phyloP scores from a whole-genome alignment of 2,113 vertebrate genomes.

The Heterocephalus glaber region DNA sequence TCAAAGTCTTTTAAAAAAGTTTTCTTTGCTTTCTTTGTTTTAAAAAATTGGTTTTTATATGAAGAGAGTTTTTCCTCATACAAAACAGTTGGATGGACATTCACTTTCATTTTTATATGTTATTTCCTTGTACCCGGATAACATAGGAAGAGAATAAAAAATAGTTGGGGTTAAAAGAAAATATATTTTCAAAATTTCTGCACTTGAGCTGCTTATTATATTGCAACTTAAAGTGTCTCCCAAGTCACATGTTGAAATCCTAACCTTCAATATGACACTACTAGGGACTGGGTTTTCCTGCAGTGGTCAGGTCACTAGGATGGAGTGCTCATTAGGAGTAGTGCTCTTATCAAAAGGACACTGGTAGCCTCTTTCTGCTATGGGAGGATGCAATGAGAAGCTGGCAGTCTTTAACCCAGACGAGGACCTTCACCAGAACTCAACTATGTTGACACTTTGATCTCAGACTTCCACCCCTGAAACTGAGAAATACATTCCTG shows the following conservation, averaged over 20 bases:
- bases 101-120: constrained; percentile 6
- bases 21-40: not conserved
- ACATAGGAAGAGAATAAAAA: not conserved
- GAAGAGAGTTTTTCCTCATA: not conserved
- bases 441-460: not conserved
- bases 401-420: not conserved
- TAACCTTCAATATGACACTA: not conserved
- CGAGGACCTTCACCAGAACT: not conserved
- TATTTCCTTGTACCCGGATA: constrained; percentile 3
- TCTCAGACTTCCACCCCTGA: not conserved
- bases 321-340: not conserved
- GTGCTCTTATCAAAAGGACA: not conserved
- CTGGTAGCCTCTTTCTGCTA: not conserved
- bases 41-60: not conserved
- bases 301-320: not conserved
- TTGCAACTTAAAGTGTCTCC: not conserved
- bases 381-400: not conserved
- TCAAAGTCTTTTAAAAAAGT: constrained; percentile 17
- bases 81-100: not conserved
- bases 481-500: not conserved
- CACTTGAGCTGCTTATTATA: not conserved
- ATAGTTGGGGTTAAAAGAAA: not conserved
- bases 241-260: not conserved
- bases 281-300: not conserved
- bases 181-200: not conserved